phyloP scores from a whole-genome alignment of 2,888 invertebrate species.

The Alitta virens region DNA sequence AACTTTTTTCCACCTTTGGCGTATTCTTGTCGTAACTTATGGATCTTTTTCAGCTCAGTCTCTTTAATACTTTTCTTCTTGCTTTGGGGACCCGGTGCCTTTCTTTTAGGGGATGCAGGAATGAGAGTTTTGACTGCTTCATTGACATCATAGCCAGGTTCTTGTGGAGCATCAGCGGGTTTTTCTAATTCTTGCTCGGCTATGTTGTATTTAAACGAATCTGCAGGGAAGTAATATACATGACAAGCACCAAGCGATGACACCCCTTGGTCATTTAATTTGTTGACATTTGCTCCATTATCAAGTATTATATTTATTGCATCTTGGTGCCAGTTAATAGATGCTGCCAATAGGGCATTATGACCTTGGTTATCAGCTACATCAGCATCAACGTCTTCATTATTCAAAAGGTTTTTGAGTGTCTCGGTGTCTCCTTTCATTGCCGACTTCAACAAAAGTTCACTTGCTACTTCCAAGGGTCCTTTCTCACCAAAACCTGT shows the following conservation, averaged over 20 bases:
- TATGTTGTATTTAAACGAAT: slow-evolving; percentile 47
- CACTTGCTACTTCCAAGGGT: slow-evolving; percentile 43
- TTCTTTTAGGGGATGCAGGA: background rate
- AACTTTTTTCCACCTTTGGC: background rate
- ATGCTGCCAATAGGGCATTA: slow-evolving; percentile 50
- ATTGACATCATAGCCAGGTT: slow-evolving; percentile 25
- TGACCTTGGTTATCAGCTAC: slow-evolving; percentile 50
- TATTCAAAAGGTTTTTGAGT: slow-evolving; percentile 43
- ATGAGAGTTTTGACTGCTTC: slow-evolving; percentile 24
- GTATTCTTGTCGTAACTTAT: slow-evolving; percentile 15
- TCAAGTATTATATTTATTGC: slow-evolving; percentile 53
- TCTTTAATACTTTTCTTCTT: slow-evolving; percentile 7
- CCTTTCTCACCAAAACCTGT: slow-evolving; percentile 35
- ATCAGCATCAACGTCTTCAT: slow-evolving; percentile 46
- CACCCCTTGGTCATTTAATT: slow-evolving; percentile 48
- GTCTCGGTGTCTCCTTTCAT: slow-evolving; percentile 37
- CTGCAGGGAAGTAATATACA: slow-evolving; percentile 52
- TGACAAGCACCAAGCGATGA: slow-evolving; percentile 53
- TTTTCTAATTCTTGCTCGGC: slow-evolving; percentile 36
- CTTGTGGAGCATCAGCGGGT: slow-evolving; percentile 17
- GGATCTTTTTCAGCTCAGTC: slow-evolving; percentile 11
- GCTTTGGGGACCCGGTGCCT: slow-evolving; percentile 16
- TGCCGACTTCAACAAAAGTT: slow-evolving; percentile 43
- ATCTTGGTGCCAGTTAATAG: slow-evolving; percentile 50
- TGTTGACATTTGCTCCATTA: slow-evolving; percentile 55